Evolutionary conservation across 2,113 vertebrate species (phyloP), one percentile per base, ranked within the genome.

Genomic region (Notarius quadriscutis): DNA sequence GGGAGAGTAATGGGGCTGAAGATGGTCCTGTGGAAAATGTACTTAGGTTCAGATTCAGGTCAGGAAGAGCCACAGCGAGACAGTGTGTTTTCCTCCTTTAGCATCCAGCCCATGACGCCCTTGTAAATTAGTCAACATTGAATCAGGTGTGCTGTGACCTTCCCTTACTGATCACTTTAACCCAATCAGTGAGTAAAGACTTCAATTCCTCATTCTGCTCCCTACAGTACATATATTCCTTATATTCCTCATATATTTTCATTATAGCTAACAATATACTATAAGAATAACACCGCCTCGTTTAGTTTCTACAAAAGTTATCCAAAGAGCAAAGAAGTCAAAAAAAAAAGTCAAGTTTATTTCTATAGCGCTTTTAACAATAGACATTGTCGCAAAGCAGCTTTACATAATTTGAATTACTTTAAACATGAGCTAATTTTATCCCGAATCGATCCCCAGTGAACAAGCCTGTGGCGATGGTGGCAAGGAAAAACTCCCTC

Each of bases 1-100:
- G 75, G 65, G 20, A 81, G 67, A 81, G 86, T 63, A 77, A 83
- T 84, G 60, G 22, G 77, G 83, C 84, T 84, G 84, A 67, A 30
- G 67, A 88, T 55, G 6, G 60, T 67, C 72, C 63, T 87, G 86
- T 83, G 86, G 63, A 86, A 74, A 84, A 67, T 48, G 34, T 81
- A 60, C 57, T 80, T 86, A 60, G 34, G 79, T 81, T 81, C 79
- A 81, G 41, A 62, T 20, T 81, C 30, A 41, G 79, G 79, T 81
- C 79, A 81, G 57, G 57, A 62, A 62, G 30, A 20, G 57, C 62
- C 30, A 62, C 79, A 48, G 57, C 10, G 14, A 81, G 57, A 62
- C 18, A 25, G 34, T 81, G 78, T 30, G 79, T 62, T 81, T 81
- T 48, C 58, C 57, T 60, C 5, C 9, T 48, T 30, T 62, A 25